These are phyloP conservation scores for Cinara cedri DNA, from an alignment of 2,888 invertebrate genomes.

Conservation along the genomic window DNA sequence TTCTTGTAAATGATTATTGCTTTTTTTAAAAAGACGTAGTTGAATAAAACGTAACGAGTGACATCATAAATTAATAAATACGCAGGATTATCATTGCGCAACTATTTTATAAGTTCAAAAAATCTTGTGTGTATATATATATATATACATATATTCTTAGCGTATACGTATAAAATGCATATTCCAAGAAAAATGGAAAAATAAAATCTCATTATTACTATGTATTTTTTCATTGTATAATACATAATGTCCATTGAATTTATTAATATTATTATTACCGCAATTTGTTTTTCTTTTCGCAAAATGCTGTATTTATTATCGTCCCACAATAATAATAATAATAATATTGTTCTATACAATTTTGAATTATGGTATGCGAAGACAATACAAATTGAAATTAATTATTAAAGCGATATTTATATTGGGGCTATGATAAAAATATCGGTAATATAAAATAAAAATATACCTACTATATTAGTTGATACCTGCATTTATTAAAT, in stretches of 20 bases:
- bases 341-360: background rate
- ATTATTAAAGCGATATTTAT: conserved; percentile 5
- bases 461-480: background rate
- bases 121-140: background rate
- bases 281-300: background rate
- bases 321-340: background rate
- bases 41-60: background rate
- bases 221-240: background rate
- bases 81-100: background rate
- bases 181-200: background rate
- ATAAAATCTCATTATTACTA: background rate
- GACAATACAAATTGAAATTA: background rate
- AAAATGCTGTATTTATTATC: background rate
- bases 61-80: background rate
- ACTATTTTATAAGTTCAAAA: background rate
- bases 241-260: background rate
- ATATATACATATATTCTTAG: background rate
- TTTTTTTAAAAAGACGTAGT: background rate
- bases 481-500: background rate
- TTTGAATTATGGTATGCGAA: background rate
- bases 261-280: background rate
- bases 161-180: background rate
- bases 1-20: background rate
- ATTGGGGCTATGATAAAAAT: background rate
- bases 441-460: background rate